Conservation (phyloP, 2,888 invertebrate genomes). For the Atrina japonica region DNA sequence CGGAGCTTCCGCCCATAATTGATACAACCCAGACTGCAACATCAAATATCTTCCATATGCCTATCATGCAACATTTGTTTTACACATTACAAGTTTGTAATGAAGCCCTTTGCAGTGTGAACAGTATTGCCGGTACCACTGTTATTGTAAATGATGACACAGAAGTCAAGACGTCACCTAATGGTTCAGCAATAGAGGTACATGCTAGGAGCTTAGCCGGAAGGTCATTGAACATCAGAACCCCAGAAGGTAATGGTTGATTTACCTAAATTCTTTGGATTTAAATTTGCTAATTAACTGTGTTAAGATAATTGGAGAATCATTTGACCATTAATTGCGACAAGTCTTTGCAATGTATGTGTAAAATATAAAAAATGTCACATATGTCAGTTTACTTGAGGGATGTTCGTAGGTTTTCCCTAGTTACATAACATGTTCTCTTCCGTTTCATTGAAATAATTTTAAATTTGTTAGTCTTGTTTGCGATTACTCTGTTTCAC, state of each 20-base stretch:
- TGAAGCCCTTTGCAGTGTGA: constrained; percentile 51
- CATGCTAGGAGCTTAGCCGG: constrained; percentile 29
- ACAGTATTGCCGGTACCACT: constrained; percentile 48
- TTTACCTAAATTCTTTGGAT: no score
- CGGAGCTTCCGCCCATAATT: constrained; percentile 36
- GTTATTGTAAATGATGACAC: constrained; percentile 45
- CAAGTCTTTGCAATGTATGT: no score
- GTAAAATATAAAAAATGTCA: no score
- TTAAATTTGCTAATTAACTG: no score
- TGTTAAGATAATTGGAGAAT: no score
- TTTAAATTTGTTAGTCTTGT: no score
- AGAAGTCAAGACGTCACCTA: constrained; percentile 39
- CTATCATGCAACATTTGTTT: constrained; percentile 22
- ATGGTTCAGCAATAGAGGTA: constrained; percentile 44
- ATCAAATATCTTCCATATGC: constrained; percentile 17
- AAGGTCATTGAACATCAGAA: constrained; percentile 34
- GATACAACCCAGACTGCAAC: neutral
- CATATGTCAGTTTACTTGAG: no score
- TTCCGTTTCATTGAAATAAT: no score
- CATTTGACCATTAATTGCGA: no score
- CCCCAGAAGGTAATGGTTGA: constrained; percentile 48
- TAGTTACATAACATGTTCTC: no score
- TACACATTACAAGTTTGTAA: constrained; percentile 54
- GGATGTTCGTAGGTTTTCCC: no score
- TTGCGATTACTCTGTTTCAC: no score